These are phyloP conservation scores for Aurelia aurita complex sp. Pacific DNA, from an alignment of 30 jellyfish, hydroid and myxozoan genomes.

Conservation along the genomic window DNA sequence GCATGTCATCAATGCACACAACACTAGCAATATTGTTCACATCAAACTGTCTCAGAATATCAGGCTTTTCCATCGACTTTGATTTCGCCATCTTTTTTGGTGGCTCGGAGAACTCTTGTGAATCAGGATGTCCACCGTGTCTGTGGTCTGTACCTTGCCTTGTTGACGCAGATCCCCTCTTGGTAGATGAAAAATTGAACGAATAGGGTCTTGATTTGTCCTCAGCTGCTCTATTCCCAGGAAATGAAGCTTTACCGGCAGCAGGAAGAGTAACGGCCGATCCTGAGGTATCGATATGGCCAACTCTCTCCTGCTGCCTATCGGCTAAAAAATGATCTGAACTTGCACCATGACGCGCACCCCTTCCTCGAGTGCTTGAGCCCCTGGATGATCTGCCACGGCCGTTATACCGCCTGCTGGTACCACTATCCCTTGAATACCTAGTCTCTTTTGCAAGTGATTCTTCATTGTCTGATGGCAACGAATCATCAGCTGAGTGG, in stretches of 20 bases:
- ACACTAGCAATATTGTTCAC: constrained; percentile 87
- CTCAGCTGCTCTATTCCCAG: constrained; percentile 65
- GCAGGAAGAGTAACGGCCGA: constrained; percentile 88
- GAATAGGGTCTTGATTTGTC: constrained; percentile 54
- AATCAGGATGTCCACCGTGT: constrained; percentile 9
- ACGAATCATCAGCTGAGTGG: constrained; percentile 63
- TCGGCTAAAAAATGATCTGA: constrained; percentile 90
- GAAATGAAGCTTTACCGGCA: constrained; percentile 83
- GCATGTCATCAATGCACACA: constrained; percentile 87
- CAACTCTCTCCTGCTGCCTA: constrained; percentile 99
- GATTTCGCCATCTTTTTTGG: constrained; percentile 79
- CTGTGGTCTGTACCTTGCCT: constrained; percentile 38
- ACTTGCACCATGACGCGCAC: constrained; percentile 71
- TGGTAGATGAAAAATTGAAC: not conserved
- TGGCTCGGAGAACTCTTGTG: constrained; percentile 73
- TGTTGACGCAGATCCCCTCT: constrained; percentile 25
- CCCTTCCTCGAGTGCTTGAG: constrained; percentile 51
- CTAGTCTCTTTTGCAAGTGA: constrained; percentile 25
- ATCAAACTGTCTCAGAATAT: constrained; percentile 76
- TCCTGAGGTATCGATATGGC: constrained; percentile 81
- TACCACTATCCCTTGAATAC: constrained; percentile 9
- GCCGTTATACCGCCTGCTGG: constrained; percentile 21
- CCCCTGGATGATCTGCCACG: constrained; percentile 59
- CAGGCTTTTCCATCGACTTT: constrained; percentile 68
- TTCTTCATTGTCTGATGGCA: constrained; percentile 55